Evolutionary conservation across 2,113 vertebrate genomes (phyloP).

Genomic region (Podocnemis expansa): DNA sequence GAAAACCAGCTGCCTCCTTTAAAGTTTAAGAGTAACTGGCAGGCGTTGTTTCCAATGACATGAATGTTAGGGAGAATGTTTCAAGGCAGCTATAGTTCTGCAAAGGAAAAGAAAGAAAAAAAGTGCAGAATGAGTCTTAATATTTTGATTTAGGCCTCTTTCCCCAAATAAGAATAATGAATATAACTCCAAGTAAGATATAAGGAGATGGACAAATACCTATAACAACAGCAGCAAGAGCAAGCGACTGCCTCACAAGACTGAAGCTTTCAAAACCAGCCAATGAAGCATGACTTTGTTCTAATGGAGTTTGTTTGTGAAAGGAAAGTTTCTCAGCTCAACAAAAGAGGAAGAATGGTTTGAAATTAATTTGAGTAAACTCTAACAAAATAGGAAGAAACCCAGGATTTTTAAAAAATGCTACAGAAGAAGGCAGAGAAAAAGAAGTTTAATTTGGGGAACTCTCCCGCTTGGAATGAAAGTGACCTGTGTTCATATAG

Average conservation of each 20-base stretch:
- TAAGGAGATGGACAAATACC: not conserved
- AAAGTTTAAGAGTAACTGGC: not conserved
- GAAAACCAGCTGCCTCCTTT: rapidly evolving
- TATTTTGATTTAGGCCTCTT: conserved; percentile 44
- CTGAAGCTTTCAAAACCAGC: not conserved
- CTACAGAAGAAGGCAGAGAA: not conserved
- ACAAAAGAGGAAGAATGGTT: not conserved
- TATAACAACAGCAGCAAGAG: not conserved
- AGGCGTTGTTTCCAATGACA: not conserved
- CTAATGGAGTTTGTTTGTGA: not conserved
- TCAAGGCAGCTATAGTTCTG: not conserved
- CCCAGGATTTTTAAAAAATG: not conserved
- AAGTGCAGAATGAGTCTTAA: not conserved
- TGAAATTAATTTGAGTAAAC: not conserved
- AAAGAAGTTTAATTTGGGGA: not conserved
- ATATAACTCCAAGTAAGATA: not conserved
- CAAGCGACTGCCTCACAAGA: not conserved
- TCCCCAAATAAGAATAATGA: not conserved
- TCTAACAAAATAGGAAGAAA: not conserved
- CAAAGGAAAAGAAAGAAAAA: not conserved
- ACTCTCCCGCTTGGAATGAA: not conserved
- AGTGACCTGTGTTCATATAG: rapidly evolving
- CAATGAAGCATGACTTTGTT: not conserved
- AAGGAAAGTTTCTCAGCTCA: not conserved
- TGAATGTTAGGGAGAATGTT: not conserved